Evolutionary conservation across 2,797 vertebrate species (phyloP).

Genomic region (Allobates femoralis): DNA sequence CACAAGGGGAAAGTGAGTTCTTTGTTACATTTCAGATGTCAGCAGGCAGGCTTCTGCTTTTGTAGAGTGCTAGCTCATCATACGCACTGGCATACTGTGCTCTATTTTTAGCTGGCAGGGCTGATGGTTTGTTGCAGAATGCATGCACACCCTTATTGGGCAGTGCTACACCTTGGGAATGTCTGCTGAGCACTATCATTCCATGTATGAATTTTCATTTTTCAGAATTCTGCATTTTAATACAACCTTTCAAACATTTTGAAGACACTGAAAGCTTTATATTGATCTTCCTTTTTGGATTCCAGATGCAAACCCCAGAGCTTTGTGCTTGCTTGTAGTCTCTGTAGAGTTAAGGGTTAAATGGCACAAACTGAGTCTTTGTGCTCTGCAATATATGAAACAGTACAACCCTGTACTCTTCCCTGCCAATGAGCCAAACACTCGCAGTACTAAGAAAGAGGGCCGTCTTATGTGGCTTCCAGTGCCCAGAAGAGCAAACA

Average conservation of each 20-base stretch:
- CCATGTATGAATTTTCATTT: neutral
- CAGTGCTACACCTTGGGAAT: slow-evolving; percentile 33
- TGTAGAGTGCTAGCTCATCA: slow-evolving; percentile 58
- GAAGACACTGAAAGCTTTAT: neutral
- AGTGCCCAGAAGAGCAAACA: slow-evolving; percentile 43
- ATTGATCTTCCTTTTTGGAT: neutral
- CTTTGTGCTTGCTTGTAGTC: neutral
- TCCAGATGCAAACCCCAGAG: neutral
- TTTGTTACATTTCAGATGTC: slow-evolving; percentile 46
- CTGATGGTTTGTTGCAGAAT: slow-evolving; percentile 53
- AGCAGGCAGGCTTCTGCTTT: slow-evolving; percentile 56
- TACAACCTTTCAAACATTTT: neutral
- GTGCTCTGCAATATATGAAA: slow-evolving; percentile 28
- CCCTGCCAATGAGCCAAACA: slow-evolving; percentile 29
- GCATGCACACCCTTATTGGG: slow-evolving; percentile 51
- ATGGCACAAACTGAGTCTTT: slow-evolving; percentile 36
- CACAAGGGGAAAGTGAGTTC: slow-evolving; percentile 23
- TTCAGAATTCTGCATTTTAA: neutral
- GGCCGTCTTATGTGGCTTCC: slow-evolving; percentile 36
- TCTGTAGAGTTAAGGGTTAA: slow-evolving; percentile 22
- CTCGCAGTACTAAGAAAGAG: slow-evolving; percentile 15
- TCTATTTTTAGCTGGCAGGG: slow-evolving; percentile 59
- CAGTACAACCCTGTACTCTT: slow-evolving; percentile 55
- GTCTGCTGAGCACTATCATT: neutral
- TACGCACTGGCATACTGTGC: slow-evolving; percentile 37